phyloP scores from a whole-genome alignment of 2,113 vertebrate genomes.

The Bothrops jararaca region DNA sequence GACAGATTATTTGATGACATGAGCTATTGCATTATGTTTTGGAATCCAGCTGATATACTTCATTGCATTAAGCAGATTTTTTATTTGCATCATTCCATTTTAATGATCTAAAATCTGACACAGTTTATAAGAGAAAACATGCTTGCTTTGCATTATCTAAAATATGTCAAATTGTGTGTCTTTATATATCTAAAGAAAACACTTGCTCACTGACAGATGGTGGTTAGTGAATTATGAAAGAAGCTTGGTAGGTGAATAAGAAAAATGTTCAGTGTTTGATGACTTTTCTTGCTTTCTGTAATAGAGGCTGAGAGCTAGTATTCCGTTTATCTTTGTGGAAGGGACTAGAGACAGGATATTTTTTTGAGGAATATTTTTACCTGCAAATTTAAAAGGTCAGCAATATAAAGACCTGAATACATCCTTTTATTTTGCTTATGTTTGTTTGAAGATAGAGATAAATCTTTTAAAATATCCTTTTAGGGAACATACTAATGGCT shows the following conservation, averaged over 20 bases:
- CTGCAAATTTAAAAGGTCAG: neutral
- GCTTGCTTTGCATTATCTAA: constrained; percentile 42
- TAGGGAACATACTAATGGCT: too few species aligned
- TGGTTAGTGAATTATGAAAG: constrained; percentile 37
- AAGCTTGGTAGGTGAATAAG: constrained; percentile 30
- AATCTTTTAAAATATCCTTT: neutral
- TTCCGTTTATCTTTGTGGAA: constrained; percentile 9
- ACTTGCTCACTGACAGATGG: constrained; percentile 34
- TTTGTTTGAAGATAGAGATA: neutral
- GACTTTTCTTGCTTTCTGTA: neutral
- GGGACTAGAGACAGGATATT: neutral
- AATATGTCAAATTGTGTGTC: constrained; percentile 53
- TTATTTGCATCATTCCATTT: constrained; percentile 57
- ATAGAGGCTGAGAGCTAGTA: neutral
- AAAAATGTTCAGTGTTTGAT: constrained; percentile 25
- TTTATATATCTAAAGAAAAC: constrained; percentile 20
- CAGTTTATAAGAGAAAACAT: constrained; percentile 49
- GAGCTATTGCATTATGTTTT: constrained; percentile 51
- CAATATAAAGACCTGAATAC: neutral
- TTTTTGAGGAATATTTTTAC: neutral
- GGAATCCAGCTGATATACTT: constrained; percentile 40
- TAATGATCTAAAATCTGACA: constrained; percentile 58
- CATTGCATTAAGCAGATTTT: constrained; percentile 19
- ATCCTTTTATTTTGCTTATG: neutral
- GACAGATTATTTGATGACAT: constrained; percentile 50